Percentiles rank a stretch among this genome's conserved stretches.
phyloP scores from a whole-genome alignment of 1,140 invertebrate species.

The Steinernema feltiae region DNA sequence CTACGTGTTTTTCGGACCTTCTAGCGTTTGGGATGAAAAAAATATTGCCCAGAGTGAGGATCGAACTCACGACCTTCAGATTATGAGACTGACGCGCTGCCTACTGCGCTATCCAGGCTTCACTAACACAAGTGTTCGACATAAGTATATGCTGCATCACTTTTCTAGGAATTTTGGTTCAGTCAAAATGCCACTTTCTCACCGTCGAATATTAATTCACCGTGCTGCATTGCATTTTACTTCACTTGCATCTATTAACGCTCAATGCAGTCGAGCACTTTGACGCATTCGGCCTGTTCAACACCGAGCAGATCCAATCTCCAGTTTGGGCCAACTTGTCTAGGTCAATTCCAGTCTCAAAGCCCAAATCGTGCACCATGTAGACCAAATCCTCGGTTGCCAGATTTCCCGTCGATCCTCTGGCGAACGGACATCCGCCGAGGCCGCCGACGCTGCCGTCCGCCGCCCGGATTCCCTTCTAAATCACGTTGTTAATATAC shows the following conservation, averaged over 20 bases:
- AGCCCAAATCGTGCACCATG: conserved; percentile 79
- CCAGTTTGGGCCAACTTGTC: conserved; percentile 45
- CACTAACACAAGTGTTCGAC: too few relatives aligned
- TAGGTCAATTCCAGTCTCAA: conserved; percentile 66
- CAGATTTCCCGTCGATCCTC: conserved; percentile 85
- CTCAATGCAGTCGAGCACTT: conserved; percentile 38
- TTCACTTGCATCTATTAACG: neutral
- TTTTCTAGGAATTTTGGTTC: too few relatives aligned
- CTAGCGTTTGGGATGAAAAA: too few relatives aligned
- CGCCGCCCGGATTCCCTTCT: conserved; percentile 76
- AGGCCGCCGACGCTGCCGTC: conserved; percentile 89
- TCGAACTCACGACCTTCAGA: conserved; percentile 93
- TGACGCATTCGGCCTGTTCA: conserved; percentile 49
- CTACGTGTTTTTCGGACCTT: too few relatives aligned
- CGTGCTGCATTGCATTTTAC: too few relatives aligned
- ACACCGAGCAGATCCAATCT: conserved; percentile 50
- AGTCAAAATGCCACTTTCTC: too few relatives aligned
- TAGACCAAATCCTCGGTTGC: conserved; percentile 96
- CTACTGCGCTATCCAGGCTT: conserved; percentile 80
- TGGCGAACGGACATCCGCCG: conserved; percentile 96
- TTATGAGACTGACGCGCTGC: conserved; percentile 93
- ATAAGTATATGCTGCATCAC: too few relatives aligned
- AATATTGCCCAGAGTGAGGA: conserved; percentile 74
- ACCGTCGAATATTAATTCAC: too few relatives aligned
- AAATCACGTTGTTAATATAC: conserved; percentile 50